Conservation (phyloP, 2,113 vertebrate species). For the Pao palembangensis region DNA sequence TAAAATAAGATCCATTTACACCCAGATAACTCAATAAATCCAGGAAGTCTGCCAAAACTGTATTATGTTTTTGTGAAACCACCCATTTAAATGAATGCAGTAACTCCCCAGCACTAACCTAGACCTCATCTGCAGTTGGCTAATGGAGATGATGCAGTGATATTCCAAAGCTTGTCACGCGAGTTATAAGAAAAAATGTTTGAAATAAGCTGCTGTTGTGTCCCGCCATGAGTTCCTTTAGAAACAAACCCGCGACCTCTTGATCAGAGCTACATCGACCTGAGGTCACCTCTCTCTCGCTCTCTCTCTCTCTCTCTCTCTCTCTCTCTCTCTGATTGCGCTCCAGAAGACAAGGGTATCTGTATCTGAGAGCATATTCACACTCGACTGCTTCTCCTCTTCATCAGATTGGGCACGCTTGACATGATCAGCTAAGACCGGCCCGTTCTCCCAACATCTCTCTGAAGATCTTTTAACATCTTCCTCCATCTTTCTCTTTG, state of each 20-base stretch:
- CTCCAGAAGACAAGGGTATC: conserved; percentile 64
- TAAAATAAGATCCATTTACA: too few relatives aligned
- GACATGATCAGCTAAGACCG: conserved; percentile 68
- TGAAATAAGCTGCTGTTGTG: conserved; percentile 8
- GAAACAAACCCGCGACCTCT: conserved; percentile 53
- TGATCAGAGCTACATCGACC: conserved; percentile 42
- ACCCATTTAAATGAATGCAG: too few relatives aligned
- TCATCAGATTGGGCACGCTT: conserved; percentile 65
- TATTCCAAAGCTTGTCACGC: not conserved
- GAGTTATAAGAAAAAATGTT: not conserved
- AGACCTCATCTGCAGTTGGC: not conserved
- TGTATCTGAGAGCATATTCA: conserved; percentile 59
- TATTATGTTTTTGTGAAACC: too few relatives aligned
- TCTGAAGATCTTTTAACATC: conserved; percentile 61
- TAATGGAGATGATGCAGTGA: not conserved
- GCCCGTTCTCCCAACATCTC: conserved; percentile 55
- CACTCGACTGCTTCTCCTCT: conserved; percentile 64
- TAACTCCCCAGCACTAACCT: not conserved
- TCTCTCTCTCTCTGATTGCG: conserved; percentile 24
- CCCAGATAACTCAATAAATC: too few relatives aligned
- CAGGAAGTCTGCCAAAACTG: too few relatives aligned
- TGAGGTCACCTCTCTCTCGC: conserved; percentile 45
- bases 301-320: too few relatives aligned
- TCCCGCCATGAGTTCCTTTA: conserved; percentile 2
- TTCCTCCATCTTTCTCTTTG: conserved; percentile 66